Conservation (phyloP, 35 echinoderm and acorn worm genomes). For the Anneissia japonica region DNA sequence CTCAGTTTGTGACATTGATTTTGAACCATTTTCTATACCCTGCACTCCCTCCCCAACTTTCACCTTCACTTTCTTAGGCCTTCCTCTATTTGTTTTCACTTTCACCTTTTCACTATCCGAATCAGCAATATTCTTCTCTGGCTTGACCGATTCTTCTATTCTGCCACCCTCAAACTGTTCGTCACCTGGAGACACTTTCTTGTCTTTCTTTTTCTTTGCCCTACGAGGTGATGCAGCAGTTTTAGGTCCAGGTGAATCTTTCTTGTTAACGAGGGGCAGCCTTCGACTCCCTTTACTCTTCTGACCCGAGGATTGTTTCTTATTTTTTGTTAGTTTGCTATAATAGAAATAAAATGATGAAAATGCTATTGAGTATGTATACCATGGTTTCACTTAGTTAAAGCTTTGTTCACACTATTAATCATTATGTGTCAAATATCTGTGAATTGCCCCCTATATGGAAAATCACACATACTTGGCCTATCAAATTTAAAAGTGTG, state of each 20-base stretch:
- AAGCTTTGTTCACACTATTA: too few relatives aligned
- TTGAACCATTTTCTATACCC: not conserved
- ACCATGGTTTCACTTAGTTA: too few relatives aligned
- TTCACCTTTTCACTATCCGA: not conserved
- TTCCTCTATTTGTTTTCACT: not conserved
- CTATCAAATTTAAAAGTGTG: too few relatives aligned
- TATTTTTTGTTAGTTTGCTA: not conserved
- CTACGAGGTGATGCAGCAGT: not conserved
- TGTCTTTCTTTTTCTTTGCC: constrained; percentile 23
- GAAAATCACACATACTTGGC: too few relatives aligned
- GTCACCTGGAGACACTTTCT: not conserved
- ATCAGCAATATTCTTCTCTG: constrained; percentile 20
- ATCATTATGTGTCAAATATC: too few relatives aligned
- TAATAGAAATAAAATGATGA: not conserved
- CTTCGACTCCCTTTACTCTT: not conserved
- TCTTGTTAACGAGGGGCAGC: not conserved
- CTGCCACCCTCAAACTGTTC: not conserved
- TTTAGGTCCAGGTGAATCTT: not conserved
- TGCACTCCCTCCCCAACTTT: not conserved
- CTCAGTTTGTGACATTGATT: too few relatives aligned
- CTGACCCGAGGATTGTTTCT: not conserved
- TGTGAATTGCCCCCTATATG: too few relatives aligned
- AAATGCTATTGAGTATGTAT: too few relatives aligned
- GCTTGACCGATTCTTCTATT: not conserved
- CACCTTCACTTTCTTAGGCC: not conserved